Evolutionary conservation across 2,797 vertebrate genomes (phyloP), one percentile per base, ranked within the genome.

Genomic region (Mormyrus proboscirostris): DNA sequence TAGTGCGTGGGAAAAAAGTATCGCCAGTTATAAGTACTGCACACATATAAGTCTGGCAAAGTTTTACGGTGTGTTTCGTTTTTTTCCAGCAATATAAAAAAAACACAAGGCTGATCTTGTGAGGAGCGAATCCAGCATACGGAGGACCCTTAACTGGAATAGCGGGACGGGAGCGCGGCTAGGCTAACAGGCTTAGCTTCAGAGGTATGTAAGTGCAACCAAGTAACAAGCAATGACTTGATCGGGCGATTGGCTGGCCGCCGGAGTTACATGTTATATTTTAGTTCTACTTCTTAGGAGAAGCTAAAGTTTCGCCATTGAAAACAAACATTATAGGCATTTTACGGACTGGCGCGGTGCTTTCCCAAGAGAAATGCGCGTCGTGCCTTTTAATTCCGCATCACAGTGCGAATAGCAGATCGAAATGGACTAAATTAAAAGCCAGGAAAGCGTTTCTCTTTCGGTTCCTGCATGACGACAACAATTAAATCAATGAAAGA

Each of bases 141-240:
- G 44, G 41, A 83, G 79, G n/a, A 85, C 49, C 49, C 8, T 49
- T 49, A 25, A 85, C n/a, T 85, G 83, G 44, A 22, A 49, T 33
- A 51, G 83, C 83, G 83, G 49, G 49, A 85, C 83, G 2, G 83
- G 44, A 33, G 53, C 51, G 22, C 85, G 51, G 85, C 49, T 50
- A 55, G 57, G 86, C 86, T 87, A 59, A 59, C 86, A 59, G 55
- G 86, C 86, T 87, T 33, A 59, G 51, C 86, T 59, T 59, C 86
- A 55, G 38, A 87, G 86, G 86, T 87, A 87, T 57, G 83, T 47
- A 14, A 85, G 41, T 16, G 38, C 83, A 10, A 33, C 44, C n/a
- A 50, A 85, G 83, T 51, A 50, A 85, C 83, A 85, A 85, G 44
- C 49, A 51, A 25, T 14, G 49, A 85, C 83, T 50, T 50, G 47